Percentiles rank a stretch among this genome's conserved stretches.
Conservation (phyloP, 2,797 vertebrate species). For the Leuciscus waleckii region DNA sequence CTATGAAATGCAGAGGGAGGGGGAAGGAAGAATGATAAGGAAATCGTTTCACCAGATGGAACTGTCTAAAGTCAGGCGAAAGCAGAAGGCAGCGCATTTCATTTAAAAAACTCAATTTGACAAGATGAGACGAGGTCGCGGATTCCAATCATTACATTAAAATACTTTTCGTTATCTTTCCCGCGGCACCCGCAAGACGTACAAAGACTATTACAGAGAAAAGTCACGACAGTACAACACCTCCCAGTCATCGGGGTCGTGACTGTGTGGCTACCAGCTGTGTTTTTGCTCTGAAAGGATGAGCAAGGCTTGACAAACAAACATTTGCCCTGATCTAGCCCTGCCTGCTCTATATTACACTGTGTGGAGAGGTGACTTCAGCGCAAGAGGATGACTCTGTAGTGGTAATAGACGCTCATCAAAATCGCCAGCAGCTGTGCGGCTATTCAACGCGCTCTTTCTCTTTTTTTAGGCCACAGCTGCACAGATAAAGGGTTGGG, state of each 20-base stretch:
- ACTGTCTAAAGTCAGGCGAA: constrained; percentile 29
- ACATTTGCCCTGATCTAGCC: constrained; percentile 42
- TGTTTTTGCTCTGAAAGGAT: constrained; percentile 35
- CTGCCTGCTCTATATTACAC: constrained; percentile 32
- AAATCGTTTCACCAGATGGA: constrained; percentile 42
- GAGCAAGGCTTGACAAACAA: constrained; percentile 43
- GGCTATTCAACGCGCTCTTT: constrained; percentile 60
- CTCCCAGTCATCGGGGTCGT: constrained; percentile 1
- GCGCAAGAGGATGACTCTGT: constrained; percentile 51
- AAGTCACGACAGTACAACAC: constrained; percentile 8
- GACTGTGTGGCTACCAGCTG: constrained; percentile 5
- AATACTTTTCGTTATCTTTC: constrained; percentile 32
- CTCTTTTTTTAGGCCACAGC: constrained; percentile 75
- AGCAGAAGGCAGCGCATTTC: constrained; percentile 23
- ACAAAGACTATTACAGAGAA: constrained; percentile 13
- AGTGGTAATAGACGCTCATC: constrained; percentile 66
- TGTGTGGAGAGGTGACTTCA: constrained; percentile 56
- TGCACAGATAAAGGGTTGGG: constrained; percentile 81
- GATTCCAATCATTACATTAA: constrained; percentile 41
- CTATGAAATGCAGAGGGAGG: constrained; percentile 52
- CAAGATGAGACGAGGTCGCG: constrained; percentile 12
- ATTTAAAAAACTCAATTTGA: constrained; percentile 42
- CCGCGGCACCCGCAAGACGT: neutral
- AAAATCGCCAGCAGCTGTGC: constrained; percentile 80
- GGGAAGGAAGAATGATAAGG: constrained; percentile 34